Evolutionary conservation across 2,797 vertebrate genomes (phyloP).

Genomic region (Cottoperca gobio): DNA sequence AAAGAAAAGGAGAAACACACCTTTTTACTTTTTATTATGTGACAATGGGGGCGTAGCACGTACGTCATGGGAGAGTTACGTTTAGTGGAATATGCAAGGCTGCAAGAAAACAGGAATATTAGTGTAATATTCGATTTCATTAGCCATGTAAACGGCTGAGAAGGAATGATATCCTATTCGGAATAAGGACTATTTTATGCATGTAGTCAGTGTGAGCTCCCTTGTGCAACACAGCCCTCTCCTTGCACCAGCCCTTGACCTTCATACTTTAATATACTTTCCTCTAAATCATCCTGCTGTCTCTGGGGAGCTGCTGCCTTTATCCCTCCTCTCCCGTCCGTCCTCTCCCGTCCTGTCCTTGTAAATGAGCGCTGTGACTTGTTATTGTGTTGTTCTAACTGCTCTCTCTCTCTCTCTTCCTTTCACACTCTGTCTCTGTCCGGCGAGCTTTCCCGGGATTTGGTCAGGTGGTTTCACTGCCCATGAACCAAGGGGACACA

Average conservation of each 20-base stretch:
- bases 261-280: slow-evolving; percentile 39
- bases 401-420: slow-evolving; percentile 17
- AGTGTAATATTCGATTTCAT: no score
- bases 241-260: slow-evolving; percentile 42
- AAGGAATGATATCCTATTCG: no score
- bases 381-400: slow-evolving; percentile 22
- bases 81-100: no score
- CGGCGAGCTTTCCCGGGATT: slow-evolving; percentile 19
- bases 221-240: neutral
- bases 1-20: no score
- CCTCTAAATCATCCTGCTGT: slow-evolving; percentile 30
- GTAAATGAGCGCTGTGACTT: slow-evolving; percentile 20
- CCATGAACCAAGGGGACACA: slow-evolving; percentile 58
- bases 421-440: slow-evolving; percentile 19
- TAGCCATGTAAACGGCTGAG: no score
- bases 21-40: no score
- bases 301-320: slow-evolving; percentile 44
- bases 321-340: slow-evolving; percentile 37
- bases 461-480: slow-evolving; percentile 35
- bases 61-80: no score
- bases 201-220: neutral
- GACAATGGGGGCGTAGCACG: no score
- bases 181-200: no score
- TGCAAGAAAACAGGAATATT: no score
- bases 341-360: slow-evolving; percentile 24